phyloP scores from a whole-genome alignment of 30 jellyfish, hydroid and myxozoan genomes.

The Hydractinia symbiolongicarpus region DNA sequence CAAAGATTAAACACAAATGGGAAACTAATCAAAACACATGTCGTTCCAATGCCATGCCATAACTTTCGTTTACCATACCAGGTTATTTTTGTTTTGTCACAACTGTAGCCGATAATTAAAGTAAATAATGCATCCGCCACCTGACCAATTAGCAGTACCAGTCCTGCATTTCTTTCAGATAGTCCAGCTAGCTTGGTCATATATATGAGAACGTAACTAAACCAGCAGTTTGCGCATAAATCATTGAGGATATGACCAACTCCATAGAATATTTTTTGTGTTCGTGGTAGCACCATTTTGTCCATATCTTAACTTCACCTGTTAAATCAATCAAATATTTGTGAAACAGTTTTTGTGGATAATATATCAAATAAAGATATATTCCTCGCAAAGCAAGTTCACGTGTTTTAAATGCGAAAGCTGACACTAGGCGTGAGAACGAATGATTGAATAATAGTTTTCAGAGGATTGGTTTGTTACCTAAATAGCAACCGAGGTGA shows the following conservation, averaged over 20 bases:
- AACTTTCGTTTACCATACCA: conserved; percentile 71
- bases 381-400: too few species aligned
- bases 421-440: too few species aligned
- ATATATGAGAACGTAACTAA: conserved; percentile 63
- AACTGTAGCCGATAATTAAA: conserved; percentile 76
- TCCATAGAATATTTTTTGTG: conserved; percentile 64
- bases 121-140: conserved; percentile 88
- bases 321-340: too few species aligned
- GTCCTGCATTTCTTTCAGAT: conserved; percentile 75
- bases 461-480: too few species aligned
- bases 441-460: too few species aligned
- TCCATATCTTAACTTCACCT: neutral
- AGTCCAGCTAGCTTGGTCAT: conserved; percentile 85
- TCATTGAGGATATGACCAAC: conserved; percentile 92
- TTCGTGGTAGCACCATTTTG: conserved; percentile 23
- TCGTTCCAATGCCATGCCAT: conserved; percentile 83
- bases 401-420: too few species aligned
- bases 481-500: too few species aligned
- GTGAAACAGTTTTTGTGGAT: too few species aligned
- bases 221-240: conserved; percentile 93
- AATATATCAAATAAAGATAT: too few species aligned
- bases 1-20: conserved; percentile 83
- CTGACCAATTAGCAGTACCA: conserved; percentile 82
- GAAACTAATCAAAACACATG: conserved; percentile 68
- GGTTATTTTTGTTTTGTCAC: conserved; percentile 55